These are phyloP conservation scores for Eupithecia vulgata DNA, from an alignment of 2,888 invertebrate species.

Conservation along the genomic window DNA sequence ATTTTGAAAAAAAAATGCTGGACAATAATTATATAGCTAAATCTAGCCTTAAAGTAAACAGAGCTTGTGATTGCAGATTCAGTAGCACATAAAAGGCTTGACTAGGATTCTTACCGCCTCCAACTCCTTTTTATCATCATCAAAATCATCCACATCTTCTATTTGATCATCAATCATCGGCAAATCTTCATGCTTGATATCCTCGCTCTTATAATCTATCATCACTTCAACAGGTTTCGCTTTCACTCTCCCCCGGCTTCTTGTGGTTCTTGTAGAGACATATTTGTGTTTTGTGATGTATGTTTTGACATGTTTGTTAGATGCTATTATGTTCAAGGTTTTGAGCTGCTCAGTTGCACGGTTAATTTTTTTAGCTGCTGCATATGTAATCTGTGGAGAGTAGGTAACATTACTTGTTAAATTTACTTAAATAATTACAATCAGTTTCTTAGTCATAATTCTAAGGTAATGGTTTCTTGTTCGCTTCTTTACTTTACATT, in stretches of 20 bases:
- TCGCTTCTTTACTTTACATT: too few species aligned
- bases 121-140: slow-evolving; percentile 29
- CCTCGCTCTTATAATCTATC: slow-evolving; percentile 39
- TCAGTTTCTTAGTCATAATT: too few species aligned
- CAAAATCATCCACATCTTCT: slow-evolving; percentile 26
- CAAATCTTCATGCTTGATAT: slow-evolving; percentile 37
- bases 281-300: slow-evolving; percentile 47
- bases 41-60: too few species aligned
- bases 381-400: slow-evolving; percentile 51
- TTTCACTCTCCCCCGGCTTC: slow-evolving; percentile 26
- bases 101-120: slow-evolving; percentile 16
- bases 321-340: slow-evolving; percentile 51
- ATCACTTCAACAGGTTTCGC: slow-evolving; percentile 37
- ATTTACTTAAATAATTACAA: background rate
- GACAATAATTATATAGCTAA: too few species aligned
- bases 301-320: slow-evolving; percentile 51
- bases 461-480: too few species aligned
- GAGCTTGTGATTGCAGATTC: too few species aligned
- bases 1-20: too few species aligned
- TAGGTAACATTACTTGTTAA: background rate
- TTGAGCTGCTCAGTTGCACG: slow-evolving; percentile 51
- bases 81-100: too few species aligned
- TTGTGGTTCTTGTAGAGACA: background rate
- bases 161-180: slow-evolving; percentile 19
- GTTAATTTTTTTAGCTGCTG: slow-evolving; percentile 56